These are phyloP conservation scores for Narcine bancroftii DNA, from an alignment of 2,113 vertebrate genomes.

Conservation along the genomic window DNA sequence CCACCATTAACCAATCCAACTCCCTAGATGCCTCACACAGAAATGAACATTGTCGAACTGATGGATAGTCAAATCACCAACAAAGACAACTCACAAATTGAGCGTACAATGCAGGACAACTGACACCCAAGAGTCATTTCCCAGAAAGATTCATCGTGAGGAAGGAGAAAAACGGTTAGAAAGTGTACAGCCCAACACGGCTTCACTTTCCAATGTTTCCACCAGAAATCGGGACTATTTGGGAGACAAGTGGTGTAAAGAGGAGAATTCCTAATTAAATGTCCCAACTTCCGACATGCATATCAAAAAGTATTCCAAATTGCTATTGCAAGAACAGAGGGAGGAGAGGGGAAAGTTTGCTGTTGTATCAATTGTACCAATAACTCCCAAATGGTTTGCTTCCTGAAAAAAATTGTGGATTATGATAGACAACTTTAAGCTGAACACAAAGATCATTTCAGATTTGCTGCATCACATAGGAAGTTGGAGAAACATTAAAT, in stretches of 20 bases:
- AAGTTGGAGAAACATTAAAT: no score
- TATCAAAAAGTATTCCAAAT: background rate
- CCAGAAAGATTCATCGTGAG: background rate
- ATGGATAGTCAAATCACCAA: no score
- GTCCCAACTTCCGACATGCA: background rate
- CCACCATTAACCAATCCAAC: background rate
- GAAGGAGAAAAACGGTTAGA: background rate
- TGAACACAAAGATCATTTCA: no score
- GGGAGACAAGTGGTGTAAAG: background rate
- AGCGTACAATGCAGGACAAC: background rate
- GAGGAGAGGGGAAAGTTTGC: background rate
- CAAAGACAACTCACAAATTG: no score
- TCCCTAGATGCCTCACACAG: no score
- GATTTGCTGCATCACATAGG: no score
- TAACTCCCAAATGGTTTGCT: no score
- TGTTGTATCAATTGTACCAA: background rate
- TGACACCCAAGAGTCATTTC: background rate
- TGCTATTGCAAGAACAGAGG: background rate
- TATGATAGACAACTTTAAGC: no score
- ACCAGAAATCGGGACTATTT: background rate
- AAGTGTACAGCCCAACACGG: background rate
- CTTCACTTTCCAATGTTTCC: background rate
- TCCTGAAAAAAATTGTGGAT: no score
- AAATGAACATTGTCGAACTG: background rate
- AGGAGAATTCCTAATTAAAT: background rate